A percentile compares a stretch with the other conserved stretches of the same genome.
Evolutionary conservation across 1,140 invertebrate genomes (phyloP).

Genomic region (Euura saliciscinereae): DNA sequence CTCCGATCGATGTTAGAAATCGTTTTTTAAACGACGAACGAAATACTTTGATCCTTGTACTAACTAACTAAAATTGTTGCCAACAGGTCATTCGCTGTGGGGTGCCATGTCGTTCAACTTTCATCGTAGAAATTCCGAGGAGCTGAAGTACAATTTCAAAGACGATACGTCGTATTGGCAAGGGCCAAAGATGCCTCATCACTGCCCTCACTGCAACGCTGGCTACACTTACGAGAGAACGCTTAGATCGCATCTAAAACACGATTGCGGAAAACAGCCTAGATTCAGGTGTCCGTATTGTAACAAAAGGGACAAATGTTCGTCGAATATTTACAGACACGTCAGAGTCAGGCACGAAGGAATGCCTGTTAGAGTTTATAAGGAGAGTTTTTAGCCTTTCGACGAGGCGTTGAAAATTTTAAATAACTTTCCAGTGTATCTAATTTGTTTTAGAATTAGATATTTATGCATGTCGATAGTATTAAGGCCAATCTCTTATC

Average conservation of each 20-base stretch:
- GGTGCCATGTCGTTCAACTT: neutral
- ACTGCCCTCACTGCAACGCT: slow-evolving; percentile 50
- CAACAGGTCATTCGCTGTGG: neutral
- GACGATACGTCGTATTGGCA: neutral
- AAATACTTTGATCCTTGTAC: neutral
- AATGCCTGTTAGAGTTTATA: slow-evolving; percentile 43
- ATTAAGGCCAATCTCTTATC: neutral
- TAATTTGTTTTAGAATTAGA: too few species aligned
- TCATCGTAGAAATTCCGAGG: neutral
- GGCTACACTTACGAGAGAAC: slow-evolving; percentile 53
- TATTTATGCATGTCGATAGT: neutral
- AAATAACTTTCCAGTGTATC: too few species aligned
- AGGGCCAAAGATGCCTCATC: slow-evolving; percentile 37
- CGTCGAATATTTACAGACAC: slow-evolving; percentile 57
- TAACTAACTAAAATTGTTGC: neutral
- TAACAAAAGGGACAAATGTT: slow-evolving; percentile 56
- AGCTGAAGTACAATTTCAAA: neutral
- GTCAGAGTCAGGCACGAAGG: slow-evolving; percentile 49
- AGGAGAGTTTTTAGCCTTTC: slow-evolving; percentile 2
- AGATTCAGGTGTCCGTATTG: slow-evolving; percentile 70
- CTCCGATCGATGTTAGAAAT: too few species aligned
- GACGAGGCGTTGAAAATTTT: too few species aligned
- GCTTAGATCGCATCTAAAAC: slow-evolving; percentile 71
- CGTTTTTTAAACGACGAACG: too few species aligned
- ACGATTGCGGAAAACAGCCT: slow-evolving; percentile 74